Evolutionary conservation across 2,888 invertebrate species (phyloP).

Genomic region (Onchidella celtica): DNA sequence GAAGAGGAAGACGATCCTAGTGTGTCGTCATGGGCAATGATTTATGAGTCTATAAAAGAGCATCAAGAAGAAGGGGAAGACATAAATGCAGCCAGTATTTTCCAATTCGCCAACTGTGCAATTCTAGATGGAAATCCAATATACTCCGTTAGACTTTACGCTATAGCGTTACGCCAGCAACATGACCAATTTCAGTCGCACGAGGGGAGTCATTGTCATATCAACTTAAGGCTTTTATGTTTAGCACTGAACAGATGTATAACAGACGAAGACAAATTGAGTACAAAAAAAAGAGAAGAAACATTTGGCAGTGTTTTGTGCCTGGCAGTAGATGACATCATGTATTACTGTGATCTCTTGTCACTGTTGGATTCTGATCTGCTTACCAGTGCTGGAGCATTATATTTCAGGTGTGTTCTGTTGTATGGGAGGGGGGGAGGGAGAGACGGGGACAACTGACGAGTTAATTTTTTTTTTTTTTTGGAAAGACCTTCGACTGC

Average conservation of each 20-base stretch:
- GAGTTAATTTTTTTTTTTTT: no score
- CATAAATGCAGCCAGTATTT: neutral
- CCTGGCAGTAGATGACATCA: slow-evolving; percentile 7
- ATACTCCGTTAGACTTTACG: no score
- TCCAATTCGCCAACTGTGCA: slow-evolving; percentile 11
- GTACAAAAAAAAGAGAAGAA: neutral
- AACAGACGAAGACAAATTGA: neutral
- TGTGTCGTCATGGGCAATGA: slow-evolving; percentile 26
- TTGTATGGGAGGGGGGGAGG: no score
- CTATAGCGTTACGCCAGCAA: no score
- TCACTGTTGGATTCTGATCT: neutral
- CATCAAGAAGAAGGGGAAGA: neutral
- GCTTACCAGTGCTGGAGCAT: neutral
- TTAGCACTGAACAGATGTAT: neutral
- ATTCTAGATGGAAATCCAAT: neutral
- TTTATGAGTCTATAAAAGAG: slow-evolving; percentile 13
- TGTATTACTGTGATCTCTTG: slow-evolving; percentile 9
- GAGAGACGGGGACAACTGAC: no score
- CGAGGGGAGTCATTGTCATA: no score
- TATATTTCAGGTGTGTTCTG: slow-evolving; percentile 41
- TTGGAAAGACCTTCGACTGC: no score
- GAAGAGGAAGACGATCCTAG: no score
- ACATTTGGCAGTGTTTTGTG: no score
- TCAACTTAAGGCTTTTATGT: neutral
- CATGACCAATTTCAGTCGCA: no score